Evolutionary conservation across 2,113 vertebrate genomes (phyloP).

Genomic region (Oncorhynchus masou): DNA sequence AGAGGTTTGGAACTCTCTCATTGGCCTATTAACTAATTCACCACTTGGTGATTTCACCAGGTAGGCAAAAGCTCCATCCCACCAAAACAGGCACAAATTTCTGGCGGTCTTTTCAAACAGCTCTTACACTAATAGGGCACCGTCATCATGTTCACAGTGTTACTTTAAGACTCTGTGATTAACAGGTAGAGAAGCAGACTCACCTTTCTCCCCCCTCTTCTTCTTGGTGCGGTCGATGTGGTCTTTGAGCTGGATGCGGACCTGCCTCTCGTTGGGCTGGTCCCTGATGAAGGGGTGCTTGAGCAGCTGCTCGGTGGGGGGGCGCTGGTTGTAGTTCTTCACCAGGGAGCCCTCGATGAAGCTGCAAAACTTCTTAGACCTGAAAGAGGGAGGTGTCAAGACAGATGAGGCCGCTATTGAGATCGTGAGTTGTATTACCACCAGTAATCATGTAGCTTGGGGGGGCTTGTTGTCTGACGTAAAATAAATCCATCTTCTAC

Average conservation of each 20-base stretch:
- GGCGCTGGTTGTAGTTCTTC: constrained; percentile 96
- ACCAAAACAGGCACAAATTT: no score
- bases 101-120: no score
- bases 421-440: neutral
- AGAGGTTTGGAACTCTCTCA: no score
- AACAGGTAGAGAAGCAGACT: neutral
- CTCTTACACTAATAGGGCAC: no score
- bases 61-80: no score
- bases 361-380: constrained; percentile 98
- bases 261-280: constrained; percentile 97
- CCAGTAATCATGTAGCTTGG: neutral
- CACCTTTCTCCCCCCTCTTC: constrained; percentile 98
- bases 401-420: neutral
- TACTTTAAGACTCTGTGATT: no score
- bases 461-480: neutral
- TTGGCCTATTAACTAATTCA: no score
- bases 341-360: constrained; percentile 97
- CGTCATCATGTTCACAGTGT: no score
- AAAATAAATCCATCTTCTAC: no score
- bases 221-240: constrained; percentile 98
- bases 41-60: no score
- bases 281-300: constrained; percentile 98
- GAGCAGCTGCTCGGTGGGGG: constrained; percentile 94
- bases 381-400: constrained; percentile 38
- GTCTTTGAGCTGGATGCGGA: constrained; percentile 97